Evolutionary conservation across 2,113 vertebrate species (phyloP).

Genomic region (Grallaria varia): DNA sequence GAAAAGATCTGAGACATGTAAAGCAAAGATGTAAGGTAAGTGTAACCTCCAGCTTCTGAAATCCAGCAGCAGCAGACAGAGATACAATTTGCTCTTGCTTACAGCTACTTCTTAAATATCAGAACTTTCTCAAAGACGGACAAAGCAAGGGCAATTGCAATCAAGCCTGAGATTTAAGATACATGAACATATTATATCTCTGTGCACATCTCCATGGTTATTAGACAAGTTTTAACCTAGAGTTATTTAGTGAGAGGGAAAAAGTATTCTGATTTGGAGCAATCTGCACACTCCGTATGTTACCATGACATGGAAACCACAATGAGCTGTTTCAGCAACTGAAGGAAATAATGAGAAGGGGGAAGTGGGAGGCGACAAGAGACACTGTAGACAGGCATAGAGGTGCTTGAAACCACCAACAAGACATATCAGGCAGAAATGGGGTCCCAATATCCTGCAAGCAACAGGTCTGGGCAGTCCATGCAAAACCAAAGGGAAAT

Average conservation of each 20-base stretch:
- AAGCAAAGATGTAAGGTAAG: slow-evolving; percentile 60
- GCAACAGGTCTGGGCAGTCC: neutral
- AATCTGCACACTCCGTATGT: neutral
- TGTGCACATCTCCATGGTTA: neutral
- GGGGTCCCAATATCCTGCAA: neutral
- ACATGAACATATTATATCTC: neutral
- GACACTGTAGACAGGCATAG: neutral
- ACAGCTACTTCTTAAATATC: neutral
- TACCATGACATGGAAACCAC: neutral
- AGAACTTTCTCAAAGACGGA: neutral
- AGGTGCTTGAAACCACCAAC: neutral
- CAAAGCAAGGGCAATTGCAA: neutral
- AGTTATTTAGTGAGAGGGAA: neutral
- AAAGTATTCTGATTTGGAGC: neutral
- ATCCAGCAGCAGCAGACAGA: neutral
- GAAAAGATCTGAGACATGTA: slow-evolving; percentile 77
- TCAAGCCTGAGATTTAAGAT: neutral
- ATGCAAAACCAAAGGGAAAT: neutral
- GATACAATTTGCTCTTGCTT: neutral
- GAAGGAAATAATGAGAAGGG: neutral
- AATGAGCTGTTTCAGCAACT: neutral
- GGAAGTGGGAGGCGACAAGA: neutral
- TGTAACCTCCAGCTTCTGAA: slow-evolving; percentile 1
- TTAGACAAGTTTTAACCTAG: neutral
- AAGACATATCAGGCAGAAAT: neutral